phyloP scores from a whole-genome alignment of 2,113 vertebrate genomes.

The Aramus guarauna region DNA sequence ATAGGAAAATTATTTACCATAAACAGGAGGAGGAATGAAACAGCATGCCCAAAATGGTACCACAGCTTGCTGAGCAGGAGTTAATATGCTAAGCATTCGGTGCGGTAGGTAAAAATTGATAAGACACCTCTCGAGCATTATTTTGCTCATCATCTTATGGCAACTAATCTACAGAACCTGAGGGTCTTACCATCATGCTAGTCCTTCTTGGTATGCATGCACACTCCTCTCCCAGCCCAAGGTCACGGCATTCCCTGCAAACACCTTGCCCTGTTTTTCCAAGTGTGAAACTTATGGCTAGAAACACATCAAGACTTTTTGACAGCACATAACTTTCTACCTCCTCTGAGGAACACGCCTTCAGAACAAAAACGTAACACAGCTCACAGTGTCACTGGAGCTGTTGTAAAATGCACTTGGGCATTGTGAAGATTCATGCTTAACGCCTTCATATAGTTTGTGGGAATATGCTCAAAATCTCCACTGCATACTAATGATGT shows the following conservation, averaged over 20 bases:
- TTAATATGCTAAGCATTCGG: not conserved
- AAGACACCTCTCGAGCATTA: not conserved
- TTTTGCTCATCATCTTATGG: not conserved
- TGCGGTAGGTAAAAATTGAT: not conserved
- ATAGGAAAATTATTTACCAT: not conserved
- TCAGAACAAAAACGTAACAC: not conserved
- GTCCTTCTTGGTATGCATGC: not conserved
- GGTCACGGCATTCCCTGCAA: not conserved
- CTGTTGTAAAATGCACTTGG: not conserved
- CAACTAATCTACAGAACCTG: not conserved
- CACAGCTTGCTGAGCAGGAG: not conserved
- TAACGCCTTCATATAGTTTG: not conserved
- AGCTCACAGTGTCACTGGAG: not conserved
- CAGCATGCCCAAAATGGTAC: not conserved
- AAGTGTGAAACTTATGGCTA: not conserved
- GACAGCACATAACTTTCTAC: slow-evolving; percentile 1
- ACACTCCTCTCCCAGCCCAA: not conserved
- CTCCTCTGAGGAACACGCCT: not conserved
- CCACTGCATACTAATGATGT: not conserved
- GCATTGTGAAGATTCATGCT: not conserved
- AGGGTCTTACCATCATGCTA: too few relatives aligned
- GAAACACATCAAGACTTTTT: slow-evolving; percentile 4
- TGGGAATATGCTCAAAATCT: not conserved
- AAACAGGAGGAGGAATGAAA: not conserved
- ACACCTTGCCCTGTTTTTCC: not conserved